Evolutionary conservation across 2,888 invertebrate genomes (phyloP).

Genomic region (Linnaemya vulpina): DNA sequence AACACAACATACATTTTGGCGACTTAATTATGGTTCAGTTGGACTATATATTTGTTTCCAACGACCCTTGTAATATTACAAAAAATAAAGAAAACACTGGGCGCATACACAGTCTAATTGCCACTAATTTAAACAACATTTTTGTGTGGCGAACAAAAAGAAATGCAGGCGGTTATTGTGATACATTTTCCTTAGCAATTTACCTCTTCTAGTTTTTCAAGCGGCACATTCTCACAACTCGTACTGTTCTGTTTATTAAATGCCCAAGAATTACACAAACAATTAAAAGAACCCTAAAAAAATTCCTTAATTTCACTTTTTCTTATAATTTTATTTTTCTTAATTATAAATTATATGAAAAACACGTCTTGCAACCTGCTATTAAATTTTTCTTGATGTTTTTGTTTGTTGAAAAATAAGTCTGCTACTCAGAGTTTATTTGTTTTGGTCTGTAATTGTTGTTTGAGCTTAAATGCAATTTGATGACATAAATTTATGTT

Average conservation of each 20-base stretch:
- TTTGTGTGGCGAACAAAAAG: background rate
- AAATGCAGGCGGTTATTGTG: constrained; percentile 34
- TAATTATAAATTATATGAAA: constrained; percentile 47
- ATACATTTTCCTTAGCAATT: constrained; percentile 3
- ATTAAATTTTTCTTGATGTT: background rate
- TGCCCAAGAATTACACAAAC: constrained; percentile 9
- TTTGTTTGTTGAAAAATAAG: background rate
- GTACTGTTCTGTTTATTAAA: constrained; percentile 42
- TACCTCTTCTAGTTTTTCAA: background rate
- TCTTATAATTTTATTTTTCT: background rate
- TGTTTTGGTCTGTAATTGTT: constrained; percentile 18
- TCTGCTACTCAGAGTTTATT: constrained; percentile 23
- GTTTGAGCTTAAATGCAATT: constrained; percentile 26
- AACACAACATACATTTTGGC: constrained; percentile 38
- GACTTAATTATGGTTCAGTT: constrained; percentile 37
- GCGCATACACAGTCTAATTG: constrained; percentile 23
- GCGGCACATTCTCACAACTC: background rate
- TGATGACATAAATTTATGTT: constrained; percentile 25
- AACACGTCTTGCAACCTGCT: constrained; percentile 11
- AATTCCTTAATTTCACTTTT: background rate
- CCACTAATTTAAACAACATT: constrained; percentile 30
- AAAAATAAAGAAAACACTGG: background rate
- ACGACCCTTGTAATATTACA: background rate
- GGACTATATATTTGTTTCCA: background rate
- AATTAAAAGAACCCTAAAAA: background rate